Evolutionary conservation across 1,140 invertebrate species (phyloP), one percentile per base, ranked within the genome.

Genomic region (Trichonephila clavipes): DNA sequence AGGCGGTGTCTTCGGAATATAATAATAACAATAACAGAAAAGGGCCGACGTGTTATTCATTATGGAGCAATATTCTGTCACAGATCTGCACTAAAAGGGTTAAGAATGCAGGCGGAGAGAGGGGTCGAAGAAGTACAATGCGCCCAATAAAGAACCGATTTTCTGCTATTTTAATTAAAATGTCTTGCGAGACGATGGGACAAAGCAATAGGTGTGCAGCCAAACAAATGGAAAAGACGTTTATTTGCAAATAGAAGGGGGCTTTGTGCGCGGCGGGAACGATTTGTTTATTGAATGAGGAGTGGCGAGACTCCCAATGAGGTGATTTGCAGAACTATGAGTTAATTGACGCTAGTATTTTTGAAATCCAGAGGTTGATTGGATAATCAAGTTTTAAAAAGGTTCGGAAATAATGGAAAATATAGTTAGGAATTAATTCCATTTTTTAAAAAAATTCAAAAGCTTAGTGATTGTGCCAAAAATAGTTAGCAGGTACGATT

Each of bases 151-250:
- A 92, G 91, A 92, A 92, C 91, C 62, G 91, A 92, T 92, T 92
- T 64, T 59, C 44, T 24, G 91, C 28, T 92, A 92, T 87, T 92
- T 92, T 92, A 92, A 92, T 92, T 92, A 92, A 92, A 92, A 92
- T 87, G 91, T 87, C 91, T 89, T 72, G 21, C 12, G 61, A 40
- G 86, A 89, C 62, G 88, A 89, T 24, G 88, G 64, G 34, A 90
- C 40, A 90, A 40, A 28, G 89, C 21, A 24, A 24, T 81, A 14
- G 21, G 58, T 77, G 28, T 19, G 89, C n/a, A 24, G 64, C 51
- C 58, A 59, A 72, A 90, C 69, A 82, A 90, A 90, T 59, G 89
- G 69, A 72, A 19, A 77, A 28, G 88, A 77, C 88, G 88, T 58
- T 69, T 77, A 89, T 89, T 77, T 77, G 61, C 40, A 44, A 88